Base-by-base conservation (phyloP, 2,113 vertebrate genomes). In the Gallinago paraguaiae region DNA sequence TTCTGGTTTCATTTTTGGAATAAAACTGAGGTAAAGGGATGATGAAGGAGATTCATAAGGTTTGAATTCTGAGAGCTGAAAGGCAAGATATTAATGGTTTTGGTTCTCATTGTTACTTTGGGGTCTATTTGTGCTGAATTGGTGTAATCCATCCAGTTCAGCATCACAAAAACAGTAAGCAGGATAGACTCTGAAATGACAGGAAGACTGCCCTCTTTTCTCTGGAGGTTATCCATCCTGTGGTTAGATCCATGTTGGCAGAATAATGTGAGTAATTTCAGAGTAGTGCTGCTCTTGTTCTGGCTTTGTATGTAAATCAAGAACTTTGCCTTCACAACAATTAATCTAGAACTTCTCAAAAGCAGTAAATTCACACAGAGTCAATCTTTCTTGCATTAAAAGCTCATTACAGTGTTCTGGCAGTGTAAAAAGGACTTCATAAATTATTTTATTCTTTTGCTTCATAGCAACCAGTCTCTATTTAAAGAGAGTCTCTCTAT, bases 1-100 rank as follows among this genome's bases (percentile, higher is more conserved):
- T 93, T 91, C 69, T 91, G 61, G 14, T 94, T 92, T 92, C 61
- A 43, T 83, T 95, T 92, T 75, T 90, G 79, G 79, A 88, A 65
- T 86, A 95, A 94, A 95, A 80, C 63, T 74, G 61, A 72, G 51
- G 54, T 82, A 82, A 96, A 83, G 39, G 33, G 46, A 86, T 88
- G 76, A 94, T 92, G 75, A 86, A 92, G 24, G 45, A 67, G 71
- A 63, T 91, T 90, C 59, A n/a, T 83, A 90, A 94, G 59, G 31
- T 48, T 69, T 74, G 67, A 91, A 69, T 94, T 94, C 50, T 61
- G 65, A 75, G 61, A 74, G 31, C 41, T 46, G 56, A 93, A 95
- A 95, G 48, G 51, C 76, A 46, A 79, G 22, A 70, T 92, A 91
- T 57, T 85, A 87, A 76, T 2, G 12, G 30, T 70, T 92, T 86